These are phyloP conservation scores for Corvus moneduloides DNA, from an alignment of 2,113 vertebrate species.

Conservation along the genomic window DNA sequence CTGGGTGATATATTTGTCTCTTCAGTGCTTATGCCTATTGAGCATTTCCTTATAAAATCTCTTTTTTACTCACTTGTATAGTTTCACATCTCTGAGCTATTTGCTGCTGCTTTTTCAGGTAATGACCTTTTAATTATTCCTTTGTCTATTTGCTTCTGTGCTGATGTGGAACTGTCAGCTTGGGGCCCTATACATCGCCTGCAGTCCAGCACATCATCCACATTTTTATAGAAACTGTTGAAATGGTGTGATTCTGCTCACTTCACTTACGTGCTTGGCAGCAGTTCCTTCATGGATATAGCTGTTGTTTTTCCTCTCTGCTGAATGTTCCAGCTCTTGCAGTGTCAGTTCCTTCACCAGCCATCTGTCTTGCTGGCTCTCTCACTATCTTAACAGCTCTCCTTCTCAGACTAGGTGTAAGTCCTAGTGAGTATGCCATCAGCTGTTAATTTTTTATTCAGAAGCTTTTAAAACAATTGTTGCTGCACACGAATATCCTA, in stretches of 20 bases:
- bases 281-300: neutral
- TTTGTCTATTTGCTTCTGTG: neutral
- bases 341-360: constrained; percentile 50
- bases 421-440: neutral
- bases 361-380: constrained; percentile 58
- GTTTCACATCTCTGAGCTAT: neutral
- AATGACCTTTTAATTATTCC: neutral
- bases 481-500: neutral
- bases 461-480: constrained; percentile 5
- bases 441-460: constrained; percentile 44
- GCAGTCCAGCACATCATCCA: neutral
- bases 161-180: neutral
- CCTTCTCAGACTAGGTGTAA: neutral
- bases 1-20: neutral
- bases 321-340: constrained; percentile 61
- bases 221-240: neutral
- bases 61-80: neutral
- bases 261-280: constrained; percentile 36
- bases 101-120: neutral
- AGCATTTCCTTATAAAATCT: neutral
- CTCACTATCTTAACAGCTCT: constrained; percentile 11
- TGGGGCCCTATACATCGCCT: neutral
- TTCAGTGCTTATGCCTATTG: neutral
- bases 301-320: constrained; percentile 55
- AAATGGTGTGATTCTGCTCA: neutral